Percentiles rank a stretch among this genome's conserved stretches.
These are phyloP conservation scores for Syndactyla subalaris DNA, from an alignment of 2,797 vertebrate species.

Conservation along the genomic window DNA sequence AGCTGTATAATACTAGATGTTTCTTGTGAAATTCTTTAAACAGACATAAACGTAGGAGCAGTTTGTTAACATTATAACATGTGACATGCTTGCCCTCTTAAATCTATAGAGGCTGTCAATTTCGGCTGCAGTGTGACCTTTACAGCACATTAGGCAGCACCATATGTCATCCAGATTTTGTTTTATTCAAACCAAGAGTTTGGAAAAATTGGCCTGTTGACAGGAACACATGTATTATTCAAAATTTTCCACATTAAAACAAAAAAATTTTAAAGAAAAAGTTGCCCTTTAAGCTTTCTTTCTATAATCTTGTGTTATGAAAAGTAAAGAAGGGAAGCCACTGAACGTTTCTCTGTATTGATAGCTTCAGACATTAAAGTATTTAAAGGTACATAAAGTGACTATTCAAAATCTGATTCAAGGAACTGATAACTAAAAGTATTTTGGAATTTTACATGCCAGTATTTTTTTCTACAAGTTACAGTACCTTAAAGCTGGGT, in stretches of 20 bases:
- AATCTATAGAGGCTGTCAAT: slow-evolving; percentile 23
- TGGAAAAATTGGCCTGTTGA: neutral
- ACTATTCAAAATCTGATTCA: neutral
- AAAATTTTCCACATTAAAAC: neutral
- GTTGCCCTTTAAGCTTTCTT: neutral
- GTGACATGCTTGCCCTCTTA: slow-evolving; percentile 7
- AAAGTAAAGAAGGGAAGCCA: neutral
- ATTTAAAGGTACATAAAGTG: neutral
- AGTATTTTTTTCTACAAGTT: neutral
- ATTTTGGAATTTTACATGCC: neutral
- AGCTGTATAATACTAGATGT: neutral
- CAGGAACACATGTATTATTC: neutral
- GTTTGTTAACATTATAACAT: neutral
- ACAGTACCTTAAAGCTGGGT: neutral
- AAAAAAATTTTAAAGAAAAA: neutral
- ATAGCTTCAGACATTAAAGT: neutral
- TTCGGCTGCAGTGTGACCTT: slow-evolving; percentile 34
- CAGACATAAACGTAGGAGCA: neutral
- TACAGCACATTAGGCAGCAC: slow-evolving; percentile 29
- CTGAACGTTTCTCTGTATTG: neutral
- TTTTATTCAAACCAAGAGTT: neutral
- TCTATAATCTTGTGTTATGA: neutral
- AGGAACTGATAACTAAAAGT: neutral
- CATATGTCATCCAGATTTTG: slow-evolving; percentile 6
- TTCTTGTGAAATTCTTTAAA: neutral